Conservation (phyloP, 2,113 vertebrate genomes). For the Neodon shergylaensis region DNA sequence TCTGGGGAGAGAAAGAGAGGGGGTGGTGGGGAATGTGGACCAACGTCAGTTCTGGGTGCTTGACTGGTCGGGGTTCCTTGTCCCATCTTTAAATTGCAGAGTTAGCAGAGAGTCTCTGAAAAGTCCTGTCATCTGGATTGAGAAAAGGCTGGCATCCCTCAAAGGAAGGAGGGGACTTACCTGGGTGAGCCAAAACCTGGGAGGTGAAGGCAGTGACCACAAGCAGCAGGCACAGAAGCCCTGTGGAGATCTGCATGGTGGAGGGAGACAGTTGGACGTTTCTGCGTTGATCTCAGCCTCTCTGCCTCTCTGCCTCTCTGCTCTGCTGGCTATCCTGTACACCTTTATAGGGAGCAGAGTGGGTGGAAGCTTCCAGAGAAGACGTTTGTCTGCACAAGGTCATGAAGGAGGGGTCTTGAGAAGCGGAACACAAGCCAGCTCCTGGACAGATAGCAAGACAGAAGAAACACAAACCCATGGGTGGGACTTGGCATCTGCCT, state of each 20-base stretch:
- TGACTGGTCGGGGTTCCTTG: neutral
- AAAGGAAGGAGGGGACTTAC: conserved; percentile 21
- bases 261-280: fast-evolving
- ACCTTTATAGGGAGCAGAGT: conserved; percentile 49
- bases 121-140: neutral
- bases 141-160: neutral
- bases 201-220: neutral
- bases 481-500: neutral
- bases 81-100: neutral
- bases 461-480: neutral
- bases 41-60: neutral
- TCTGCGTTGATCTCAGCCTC: neutral
- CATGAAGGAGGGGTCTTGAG: neutral
- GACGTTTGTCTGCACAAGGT: neutral
- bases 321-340: neutral
- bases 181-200: conserved; percentile 48
- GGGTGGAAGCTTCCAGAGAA: conserved; percentile 43
- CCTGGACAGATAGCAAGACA: neutral
- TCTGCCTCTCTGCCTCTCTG: conserved; percentile 16
- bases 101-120: neutral
- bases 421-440: neutral
- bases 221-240: conserved; percentile 43
- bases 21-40: too few species aligned
- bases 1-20: neutral
- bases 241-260: conserved; percentile 25